These are phyloP conservation scores for Cheiracanthium punctorium DNA, from an alignment of 2,888 invertebrate species.

Conservation along the genomic window DNA sequence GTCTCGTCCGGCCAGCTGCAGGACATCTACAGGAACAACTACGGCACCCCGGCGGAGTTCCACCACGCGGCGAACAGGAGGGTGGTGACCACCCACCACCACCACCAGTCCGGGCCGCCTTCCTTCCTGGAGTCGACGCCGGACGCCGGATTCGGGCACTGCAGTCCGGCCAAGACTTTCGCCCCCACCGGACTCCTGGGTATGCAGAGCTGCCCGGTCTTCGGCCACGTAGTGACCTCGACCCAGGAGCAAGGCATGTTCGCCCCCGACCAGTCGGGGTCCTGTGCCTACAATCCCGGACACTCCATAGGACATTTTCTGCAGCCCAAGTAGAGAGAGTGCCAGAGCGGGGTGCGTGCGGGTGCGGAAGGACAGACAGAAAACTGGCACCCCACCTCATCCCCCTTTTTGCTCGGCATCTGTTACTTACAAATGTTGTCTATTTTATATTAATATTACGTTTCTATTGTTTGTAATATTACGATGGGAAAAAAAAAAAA, in stretches of 20 bases:
- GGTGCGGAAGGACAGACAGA: neutral
- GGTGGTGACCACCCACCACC: no score
- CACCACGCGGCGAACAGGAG: slow-evolving; percentile 45
- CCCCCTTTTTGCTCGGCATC: slow-evolving; percentile 9
- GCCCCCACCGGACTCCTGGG: slow-evolving; percentile 45
- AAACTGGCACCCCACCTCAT: neutral
- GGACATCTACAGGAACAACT: slow-evolving; percentile 54
- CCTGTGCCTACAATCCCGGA: slow-evolving; percentile 66
- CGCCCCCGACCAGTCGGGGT: slow-evolving; percentile 32
- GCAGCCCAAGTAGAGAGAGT: slow-evolving; percentile 55
- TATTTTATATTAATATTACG: slow-evolving; percentile 47
- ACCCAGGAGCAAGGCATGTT: slow-evolving; percentile 65
- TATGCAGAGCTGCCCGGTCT: slow-evolving; percentile 68
- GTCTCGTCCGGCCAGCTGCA: slow-evolving; percentile 34
- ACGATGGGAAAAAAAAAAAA: neutral
- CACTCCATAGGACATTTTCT: slow-evolving; percentile 65
- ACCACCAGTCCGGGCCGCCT: slow-evolving; percentile 18
- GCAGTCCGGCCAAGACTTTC: slow-evolving; percentile 46
- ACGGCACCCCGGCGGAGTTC: slow-evolving; percentile 34
- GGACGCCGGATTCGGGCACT: slow-evolving; percentile 52
- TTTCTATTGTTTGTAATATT: slow-evolving; percentile 41
- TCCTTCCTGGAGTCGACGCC: slow-evolving; percentile 39
- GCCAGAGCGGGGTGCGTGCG: neutral
- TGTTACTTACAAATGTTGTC: slow-evolving; percentile 10
- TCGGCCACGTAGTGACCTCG: slow-evolving; percentile 62